Percentiles rank a stretch among this genome's conserved stretches.
Evolutionary conservation across 2,113 vertebrate genomes (phyloP).

Genomic region (Lophotis ruficrista): DNA sequence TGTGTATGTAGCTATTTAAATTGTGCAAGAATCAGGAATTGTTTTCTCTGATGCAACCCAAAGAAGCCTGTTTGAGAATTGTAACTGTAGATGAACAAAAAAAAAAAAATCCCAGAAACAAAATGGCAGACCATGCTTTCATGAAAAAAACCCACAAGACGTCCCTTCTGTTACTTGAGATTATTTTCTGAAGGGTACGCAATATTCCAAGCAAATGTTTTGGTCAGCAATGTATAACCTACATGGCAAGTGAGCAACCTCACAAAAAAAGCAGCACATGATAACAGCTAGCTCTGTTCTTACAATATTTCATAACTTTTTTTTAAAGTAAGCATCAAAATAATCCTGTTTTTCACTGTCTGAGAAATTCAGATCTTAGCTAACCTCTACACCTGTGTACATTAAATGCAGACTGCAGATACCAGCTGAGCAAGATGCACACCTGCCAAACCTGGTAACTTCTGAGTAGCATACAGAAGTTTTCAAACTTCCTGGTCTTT

Average conservation of each 20-base stretch:
- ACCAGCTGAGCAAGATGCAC: not conserved
- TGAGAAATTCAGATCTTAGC: not conserved
- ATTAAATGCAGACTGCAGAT: not conserved
- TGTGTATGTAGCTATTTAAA: not conserved
- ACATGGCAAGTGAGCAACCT: not conserved
- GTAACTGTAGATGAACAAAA: not conserved
- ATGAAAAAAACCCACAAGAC: too few species aligned
- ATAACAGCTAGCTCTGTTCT: not conserved
- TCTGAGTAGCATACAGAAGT: rapidly evolving
- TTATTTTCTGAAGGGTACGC: not conserved
- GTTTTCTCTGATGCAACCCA: not conserved
- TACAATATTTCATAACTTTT: not conserved
- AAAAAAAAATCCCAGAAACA: not conserved
- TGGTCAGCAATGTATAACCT: not conserved
- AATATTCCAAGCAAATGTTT: not conserved
- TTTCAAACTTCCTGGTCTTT: not conserved
- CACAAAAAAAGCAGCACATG: not conserved
- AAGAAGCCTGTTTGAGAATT: not conserved
- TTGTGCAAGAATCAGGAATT: rapidly evolving
- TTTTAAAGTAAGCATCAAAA: not conserved
- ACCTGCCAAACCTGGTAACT: not conserved
- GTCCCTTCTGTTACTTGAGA: not conserved
- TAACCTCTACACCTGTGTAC: not conserved
- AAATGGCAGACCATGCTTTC: not conserved
- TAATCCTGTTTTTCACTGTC: not conserved